These are phyloP conservation scores for Python bivittatus DNA, from an alignment of 2,113 vertebrate species.

Conservation along the genomic window DNA sequence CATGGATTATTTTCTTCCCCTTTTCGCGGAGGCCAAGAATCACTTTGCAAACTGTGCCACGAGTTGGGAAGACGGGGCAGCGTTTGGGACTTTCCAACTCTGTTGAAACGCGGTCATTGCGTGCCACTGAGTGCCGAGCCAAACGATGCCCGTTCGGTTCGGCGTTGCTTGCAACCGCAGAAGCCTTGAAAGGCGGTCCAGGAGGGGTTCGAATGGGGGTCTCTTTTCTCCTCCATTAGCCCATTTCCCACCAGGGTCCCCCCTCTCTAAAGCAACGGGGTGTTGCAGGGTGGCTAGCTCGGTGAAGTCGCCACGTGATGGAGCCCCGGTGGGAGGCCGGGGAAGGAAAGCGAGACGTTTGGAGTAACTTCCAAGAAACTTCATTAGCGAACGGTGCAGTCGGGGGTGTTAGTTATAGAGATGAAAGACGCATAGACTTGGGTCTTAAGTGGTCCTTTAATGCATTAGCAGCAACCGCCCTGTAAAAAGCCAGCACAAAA, in stretches of 20 bases:
- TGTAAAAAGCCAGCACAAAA: neutral
- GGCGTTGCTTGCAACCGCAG: too few relatives aligned
- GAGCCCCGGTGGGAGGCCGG: neutral
- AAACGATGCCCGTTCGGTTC: neutral
- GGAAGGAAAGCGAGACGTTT: accelerated
- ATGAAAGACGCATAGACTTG: slow-evolving; percentile 24
- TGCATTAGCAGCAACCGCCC: slow-evolving; percentile 28
- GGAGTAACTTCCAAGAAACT: neutral
- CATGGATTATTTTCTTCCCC: neutral
- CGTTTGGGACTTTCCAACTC: neutral
- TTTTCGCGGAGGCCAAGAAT: too few relatives aligned
- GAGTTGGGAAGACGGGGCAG: neutral
- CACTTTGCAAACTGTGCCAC: too few relatives aligned
- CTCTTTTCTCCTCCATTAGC: neutral
- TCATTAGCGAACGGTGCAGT: neutral
- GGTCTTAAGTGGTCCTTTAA: slow-evolving; percentile 41
- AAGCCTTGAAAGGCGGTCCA: too few relatives aligned
- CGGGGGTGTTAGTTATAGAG: neutral
- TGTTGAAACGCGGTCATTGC: neutral
- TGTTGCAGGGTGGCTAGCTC: too few relatives aligned
- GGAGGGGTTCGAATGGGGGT: neutral
- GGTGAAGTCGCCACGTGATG: too few relatives aligned
- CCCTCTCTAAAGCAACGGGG: neutral
- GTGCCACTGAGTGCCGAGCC: too few relatives aligned
- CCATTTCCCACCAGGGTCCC: neutral